Conservation (phyloP, 2,797 vertebrate genomes). For the Kryptopterus vitreolus region DNA sequence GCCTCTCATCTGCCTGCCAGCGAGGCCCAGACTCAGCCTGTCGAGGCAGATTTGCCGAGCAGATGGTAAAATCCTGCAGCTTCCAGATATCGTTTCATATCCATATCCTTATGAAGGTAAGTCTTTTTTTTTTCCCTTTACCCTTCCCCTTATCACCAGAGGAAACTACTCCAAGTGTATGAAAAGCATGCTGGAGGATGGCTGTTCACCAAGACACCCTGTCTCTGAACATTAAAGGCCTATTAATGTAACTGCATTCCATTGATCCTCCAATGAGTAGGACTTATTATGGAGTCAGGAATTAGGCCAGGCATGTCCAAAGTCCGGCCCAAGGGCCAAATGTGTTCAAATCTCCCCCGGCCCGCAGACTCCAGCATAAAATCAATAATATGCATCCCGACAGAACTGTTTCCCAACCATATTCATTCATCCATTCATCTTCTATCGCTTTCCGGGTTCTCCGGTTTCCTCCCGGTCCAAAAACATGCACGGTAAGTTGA, state of each 20-base stretch:
- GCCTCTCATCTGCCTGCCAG: constrained; percentile 55
- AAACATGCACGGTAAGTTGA: no score
- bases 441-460: no score
- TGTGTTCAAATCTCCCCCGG: no score
- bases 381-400: no score
- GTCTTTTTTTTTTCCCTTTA: constrained; percentile 40
- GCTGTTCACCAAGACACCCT: constrained; percentile 39
- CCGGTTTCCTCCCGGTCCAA: no score
- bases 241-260: constrained; percentile 42
- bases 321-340: no score
- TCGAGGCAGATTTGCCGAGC: constrained; percentile 58
- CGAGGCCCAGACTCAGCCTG: constrained; percentile 52
- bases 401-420: no score
- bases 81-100: constrained; percentile 61
- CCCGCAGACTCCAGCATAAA: no score
- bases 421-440: no score
- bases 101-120: constrained; percentile 53
- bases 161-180: constrained; percentile 41
- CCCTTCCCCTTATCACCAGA: constrained; percentile 48
- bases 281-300: constrained; percentile 20
- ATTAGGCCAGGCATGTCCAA: no score
- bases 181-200: constrained; percentile 37
- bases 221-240: constrained; percentile 44
- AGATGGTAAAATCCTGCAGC: constrained; percentile 61
- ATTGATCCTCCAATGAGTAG: constrained; percentile 29